These are phyloP conservation scores for Ancistrus triradiatus DNA, from an alignment of 2,113 vertebrate genomes.

Conservation along the genomic window DNA sequence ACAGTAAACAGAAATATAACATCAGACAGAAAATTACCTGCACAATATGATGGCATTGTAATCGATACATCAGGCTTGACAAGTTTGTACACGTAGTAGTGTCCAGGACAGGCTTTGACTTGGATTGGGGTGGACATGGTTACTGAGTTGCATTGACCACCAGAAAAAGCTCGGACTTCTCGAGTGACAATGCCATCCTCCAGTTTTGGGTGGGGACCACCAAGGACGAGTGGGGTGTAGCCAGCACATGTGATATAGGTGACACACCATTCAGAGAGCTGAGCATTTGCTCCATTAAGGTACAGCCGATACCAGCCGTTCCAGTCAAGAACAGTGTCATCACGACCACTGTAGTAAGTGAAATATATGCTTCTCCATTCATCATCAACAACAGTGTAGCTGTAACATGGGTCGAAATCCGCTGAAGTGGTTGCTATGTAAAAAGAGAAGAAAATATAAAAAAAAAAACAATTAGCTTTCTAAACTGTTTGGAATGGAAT, in stretches of 20 bases:
- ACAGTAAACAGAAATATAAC: no score
- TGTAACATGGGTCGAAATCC: background rate
- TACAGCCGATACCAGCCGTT: background rate
- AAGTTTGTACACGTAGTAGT: conserved; percentile 4
- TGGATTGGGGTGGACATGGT: background rate
- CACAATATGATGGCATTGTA: conserved; percentile 9
- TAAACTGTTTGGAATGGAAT: no score
- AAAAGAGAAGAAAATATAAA: no score
- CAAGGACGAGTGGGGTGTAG: background rate
- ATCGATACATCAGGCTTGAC: conserved; percentile 6
- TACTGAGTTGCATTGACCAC: background rate
- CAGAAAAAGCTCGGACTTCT: background rate
- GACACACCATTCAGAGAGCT: background rate
- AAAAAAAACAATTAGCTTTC: no score
- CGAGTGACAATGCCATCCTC: background rate
- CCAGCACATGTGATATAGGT: background rate
- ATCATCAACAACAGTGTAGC: background rate
- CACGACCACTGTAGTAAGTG: background rate
- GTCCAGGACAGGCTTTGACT: conserved; percentile 42
- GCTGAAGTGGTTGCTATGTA: no score
- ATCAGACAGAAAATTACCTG: background rate
- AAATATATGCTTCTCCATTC: background rate
- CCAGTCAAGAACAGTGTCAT: background rate
- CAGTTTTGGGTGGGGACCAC: background rate
- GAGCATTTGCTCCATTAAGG: background rate